A percentile compares a stretch with the other conserved stretches of the same genome.
phyloP scores from a whole-genome alignment of 2,113 vertebrate genomes.

The Zapornia atra region DNA sequence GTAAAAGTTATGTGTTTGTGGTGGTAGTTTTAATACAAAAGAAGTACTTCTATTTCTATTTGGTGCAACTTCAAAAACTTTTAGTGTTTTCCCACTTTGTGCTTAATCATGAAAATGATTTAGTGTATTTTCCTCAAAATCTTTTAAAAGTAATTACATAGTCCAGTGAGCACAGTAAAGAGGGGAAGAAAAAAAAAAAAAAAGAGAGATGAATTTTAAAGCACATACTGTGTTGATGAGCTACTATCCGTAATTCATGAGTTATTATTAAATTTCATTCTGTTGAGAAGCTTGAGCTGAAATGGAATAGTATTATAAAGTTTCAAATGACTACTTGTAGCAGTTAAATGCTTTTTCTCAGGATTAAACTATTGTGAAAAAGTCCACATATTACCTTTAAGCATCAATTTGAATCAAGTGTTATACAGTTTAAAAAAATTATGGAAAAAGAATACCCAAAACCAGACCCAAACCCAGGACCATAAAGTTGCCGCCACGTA shows the following conservation, averaged over 20 bases:
- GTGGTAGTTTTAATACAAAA: background rate
- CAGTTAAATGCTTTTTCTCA: background rate
- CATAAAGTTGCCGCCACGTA: background rate
- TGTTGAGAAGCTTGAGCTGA: constrained; percentile 4
- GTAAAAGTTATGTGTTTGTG: background rate
- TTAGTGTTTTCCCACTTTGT: background rate
- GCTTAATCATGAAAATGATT: background rate
- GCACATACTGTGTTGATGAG: background rate
- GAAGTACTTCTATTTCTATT: background rate
- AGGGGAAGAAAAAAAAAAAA: background rate
- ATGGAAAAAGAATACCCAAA: background rate
- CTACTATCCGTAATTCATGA: background rate
- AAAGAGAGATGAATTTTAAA: background rate
- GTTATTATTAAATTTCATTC: constrained; percentile 36
- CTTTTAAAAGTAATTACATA: constrained; percentile 28
- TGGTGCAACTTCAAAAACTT: background rate
- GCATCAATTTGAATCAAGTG: background rate
- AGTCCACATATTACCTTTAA: background rate
- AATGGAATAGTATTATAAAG: background rate
- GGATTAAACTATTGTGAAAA: background rate
- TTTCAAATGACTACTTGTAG: background rate
- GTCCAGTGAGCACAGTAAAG: background rate
- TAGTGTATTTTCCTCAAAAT: constrained; percentile 1
- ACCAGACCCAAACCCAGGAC: background rate
- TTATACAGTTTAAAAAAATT: background rate